A percentile compares a stretch with the other conserved stretches of the same genome.
Conservation (phyloP, 1,140 invertebrate genomes). For the Drosophila watanabei region DNA sequence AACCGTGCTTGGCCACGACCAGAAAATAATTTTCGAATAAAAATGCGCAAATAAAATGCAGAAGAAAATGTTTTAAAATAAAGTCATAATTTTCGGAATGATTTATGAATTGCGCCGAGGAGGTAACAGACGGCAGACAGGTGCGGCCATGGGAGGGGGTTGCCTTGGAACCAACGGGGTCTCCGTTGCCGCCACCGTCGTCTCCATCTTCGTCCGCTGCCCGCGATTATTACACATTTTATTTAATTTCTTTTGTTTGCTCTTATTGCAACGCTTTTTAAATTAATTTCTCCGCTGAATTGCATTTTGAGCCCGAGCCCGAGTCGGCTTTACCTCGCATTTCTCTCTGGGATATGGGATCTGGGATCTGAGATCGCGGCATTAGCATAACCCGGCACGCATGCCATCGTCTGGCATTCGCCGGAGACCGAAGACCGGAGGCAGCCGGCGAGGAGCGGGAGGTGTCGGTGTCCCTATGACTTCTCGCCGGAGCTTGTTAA, state of each 20-base stretch:
- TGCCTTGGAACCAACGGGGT: slow-evolving; percentile 13
- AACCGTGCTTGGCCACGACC: neutral
- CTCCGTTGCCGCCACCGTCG: neutral
- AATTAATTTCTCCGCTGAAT: slow-evolving; percentile 69
- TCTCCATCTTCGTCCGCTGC: neutral
- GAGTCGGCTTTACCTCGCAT: slow-evolving; percentile 27
- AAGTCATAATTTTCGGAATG: slow-evolving; percentile 82
- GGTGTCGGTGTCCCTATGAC: slow-evolving; percentile 10
- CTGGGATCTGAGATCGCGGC: slow-evolving; percentile 33
- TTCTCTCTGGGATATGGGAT: slow-evolving; percentile 13
- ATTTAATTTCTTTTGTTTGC: slow-evolving; percentile 75
- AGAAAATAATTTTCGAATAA: slow-evolving; percentile 76
- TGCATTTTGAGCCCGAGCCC: slow-evolving; percentile 53
- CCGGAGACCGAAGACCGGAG: neutral
- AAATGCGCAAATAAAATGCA: slow-evolving; percentile 63
- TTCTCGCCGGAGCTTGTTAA: slow-evolving; percentile 55
- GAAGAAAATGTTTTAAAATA: slow-evolving; percentile 67
- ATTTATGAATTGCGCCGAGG: slow-evolving; percentile 74
- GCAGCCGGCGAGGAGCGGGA: neutral
- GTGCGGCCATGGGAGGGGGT: slow-evolving; percentile 8
- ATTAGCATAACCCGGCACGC: slow-evolving; percentile 80
- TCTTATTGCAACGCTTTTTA: slow-evolving; percentile 75
- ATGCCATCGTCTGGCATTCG: slow-evolving; percentile 49
- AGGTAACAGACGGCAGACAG: slow-evolving; percentile 49
- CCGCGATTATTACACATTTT: slow-evolving; percentile 70